phyloP scores from a whole-genome alignment of 2,797 vertebrate species.

The Notamacropus eugenii region DNA sequence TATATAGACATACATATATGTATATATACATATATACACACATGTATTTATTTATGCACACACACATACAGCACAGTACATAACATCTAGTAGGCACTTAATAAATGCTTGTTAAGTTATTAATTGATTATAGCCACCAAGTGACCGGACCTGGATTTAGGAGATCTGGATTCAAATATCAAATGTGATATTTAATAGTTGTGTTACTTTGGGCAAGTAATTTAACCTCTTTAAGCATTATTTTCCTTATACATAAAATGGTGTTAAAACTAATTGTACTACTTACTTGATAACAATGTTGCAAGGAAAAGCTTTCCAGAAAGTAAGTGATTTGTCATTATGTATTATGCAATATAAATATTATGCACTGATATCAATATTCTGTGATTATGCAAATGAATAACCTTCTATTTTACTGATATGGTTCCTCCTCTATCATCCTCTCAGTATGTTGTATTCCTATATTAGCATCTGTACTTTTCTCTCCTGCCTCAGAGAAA shows the following conservation, averaged over 20 bases:
- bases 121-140: not conserved
- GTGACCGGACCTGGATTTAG: not conserved
- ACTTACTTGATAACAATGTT: not conserved
- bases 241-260: not conserved
- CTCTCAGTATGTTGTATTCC: not conserved
- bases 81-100: not conserved
- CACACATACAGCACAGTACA: not conserved
- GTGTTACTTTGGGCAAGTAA: slow-evolving; percentile 6
- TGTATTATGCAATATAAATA: not conserved
- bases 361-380: not conserved
- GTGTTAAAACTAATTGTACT: slow-evolving; percentile 13
- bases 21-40: no score
- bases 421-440: not conserved
- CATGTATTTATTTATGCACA: not conserved
- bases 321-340: not conserved
- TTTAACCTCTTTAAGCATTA: not conserved
- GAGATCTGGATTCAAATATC: not conserved
- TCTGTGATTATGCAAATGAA: not conserved
- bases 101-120: not conserved
- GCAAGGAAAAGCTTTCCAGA: not conserved
- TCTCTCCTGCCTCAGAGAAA: not conserved
- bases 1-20: no score
- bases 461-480: not conserved
- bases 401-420: not conserved
- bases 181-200: not conserved